Base-by-base conservation (phyloP, 2,797 vertebrate genomes). In the Parauchenoglanis ngamensis region DNA sequence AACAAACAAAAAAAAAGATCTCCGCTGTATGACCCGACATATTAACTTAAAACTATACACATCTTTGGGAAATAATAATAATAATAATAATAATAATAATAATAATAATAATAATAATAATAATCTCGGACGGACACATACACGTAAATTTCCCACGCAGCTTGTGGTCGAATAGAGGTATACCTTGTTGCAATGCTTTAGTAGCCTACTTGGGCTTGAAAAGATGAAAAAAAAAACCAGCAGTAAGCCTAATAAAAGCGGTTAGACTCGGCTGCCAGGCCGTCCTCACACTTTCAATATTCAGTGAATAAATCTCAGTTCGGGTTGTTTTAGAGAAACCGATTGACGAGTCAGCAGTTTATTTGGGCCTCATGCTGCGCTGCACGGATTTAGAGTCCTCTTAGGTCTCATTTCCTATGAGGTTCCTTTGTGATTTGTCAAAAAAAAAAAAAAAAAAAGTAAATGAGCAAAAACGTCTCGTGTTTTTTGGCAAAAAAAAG, bases 131-230 rank as follows among this genome's bases (percentile, higher is more conserved):
- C 95, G 85, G 95, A 98, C 96, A 97, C 95, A 92, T 96, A 94
- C 95, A 97, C 97, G 97, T 97, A 96, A 94, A 92, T 91, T 93
- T 97, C 97, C 97, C 97, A 96, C 97, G 94, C 96, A 95, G 96
- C 95, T 95, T 97, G 96, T 97, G 96, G 96, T 96, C 96, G 95
- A 97, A 97, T 94, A 98, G 97, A 99, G 98, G 98, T 99, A 98
- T 97, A 98, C 96, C 97, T 98, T 97, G 97, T 98, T 98, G 97
- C 96, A 97, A 98, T 97, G 97, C 95, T 97, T 97, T 95, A 96
- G 95, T 95, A 56, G 73, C 75, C 85, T 79, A 96, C 93, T 96
- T 92, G 94, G 91, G 91, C 92, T 96, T 96, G 95, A 95, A 94
- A 93, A 96, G 95, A 95, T 93, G 93, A 95, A 90, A 49, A 82